These are phyloP conservation scores for Cyrtorhinus lividipennis DNA, from an alignment of 1,140 invertebrate genomes.

Conservation along the genomic window DNA sequence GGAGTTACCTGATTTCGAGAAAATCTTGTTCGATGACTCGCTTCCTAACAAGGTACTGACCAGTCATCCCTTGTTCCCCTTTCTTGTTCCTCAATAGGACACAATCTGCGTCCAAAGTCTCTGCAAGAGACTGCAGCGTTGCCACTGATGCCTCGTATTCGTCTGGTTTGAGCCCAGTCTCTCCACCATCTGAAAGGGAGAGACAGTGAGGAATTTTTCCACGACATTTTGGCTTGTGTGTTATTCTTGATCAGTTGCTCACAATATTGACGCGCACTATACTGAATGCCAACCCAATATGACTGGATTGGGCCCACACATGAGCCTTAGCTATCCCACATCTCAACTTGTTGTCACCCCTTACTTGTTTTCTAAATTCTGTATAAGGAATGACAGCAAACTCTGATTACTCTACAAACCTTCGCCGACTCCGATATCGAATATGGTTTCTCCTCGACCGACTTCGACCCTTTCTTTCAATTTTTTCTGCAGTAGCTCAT, in stretches of 20 bases:
- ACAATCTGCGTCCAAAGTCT: slow-evolving; percentile 72
- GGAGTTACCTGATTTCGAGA: slow-evolving; percentile 75
- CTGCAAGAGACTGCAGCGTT: slow-evolving; percentile 71
- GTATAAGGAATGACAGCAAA: background rate
- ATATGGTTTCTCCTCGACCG: slow-evolving; percentile 89
- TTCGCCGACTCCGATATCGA: slow-evolving; percentile 75
- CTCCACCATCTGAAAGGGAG: slow-evolving; percentile 40
- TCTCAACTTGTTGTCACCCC: background rate
- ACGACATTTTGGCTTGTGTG: background rate
- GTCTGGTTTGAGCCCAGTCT: slow-evolving; percentile 64
- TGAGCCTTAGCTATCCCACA: background rate
- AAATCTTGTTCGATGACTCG: slow-evolving; percentile 73
- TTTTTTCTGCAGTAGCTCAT: slow-evolving; percentile 60
- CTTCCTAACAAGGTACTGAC: slow-evolving; percentile 74
- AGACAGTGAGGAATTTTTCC: background rate
- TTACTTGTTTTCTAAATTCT: background rate
- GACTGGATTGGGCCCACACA: background rate
- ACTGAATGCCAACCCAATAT: background rate
- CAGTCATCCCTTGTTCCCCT: slow-evolving; percentile 45
- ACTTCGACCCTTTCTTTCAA: slow-evolving; percentile 68
- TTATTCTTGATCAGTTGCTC: background rate
- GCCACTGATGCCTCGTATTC: slow-evolving; percentile 80
- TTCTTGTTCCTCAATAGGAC: slow-evolving; percentile 58
- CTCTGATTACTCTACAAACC: slow-evolving; percentile 38
- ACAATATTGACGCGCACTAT: background rate